Base-by-base conservation (phyloP, 2,888 invertebrate species). In the Lasioglossum marginatum region DNA sequence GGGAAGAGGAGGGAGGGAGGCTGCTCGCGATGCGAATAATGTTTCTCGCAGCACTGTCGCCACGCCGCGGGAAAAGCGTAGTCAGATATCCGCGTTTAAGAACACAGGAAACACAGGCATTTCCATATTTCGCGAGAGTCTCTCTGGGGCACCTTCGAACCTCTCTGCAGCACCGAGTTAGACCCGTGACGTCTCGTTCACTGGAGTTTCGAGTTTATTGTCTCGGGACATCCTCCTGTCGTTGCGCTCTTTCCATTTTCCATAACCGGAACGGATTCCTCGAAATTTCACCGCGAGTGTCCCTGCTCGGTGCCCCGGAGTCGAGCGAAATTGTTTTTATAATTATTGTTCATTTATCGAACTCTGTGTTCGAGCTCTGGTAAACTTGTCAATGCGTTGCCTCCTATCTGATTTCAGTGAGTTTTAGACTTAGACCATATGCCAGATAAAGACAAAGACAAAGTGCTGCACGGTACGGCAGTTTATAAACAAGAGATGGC, bases 171-270 rank as follows among this genome's bases (percentile, higher is more conserved):
- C 79, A 74, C 85, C 80, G 85, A 14, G 87, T 85, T 89, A 73
- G 87, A 82, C 34, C 83, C 74, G 40, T 71, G 60, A 83, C 43
- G 82, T 76, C 87, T 85, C 87, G 60, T 80, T 78, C 76, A 1
- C 37, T 19, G 60, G 87, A 63, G 83, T 82, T 77, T 78, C 72
- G 63, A 80, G 86, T 87, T 91, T 88, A 89, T 86, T 85, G 89
- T 91, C 88, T 14, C 68, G 80, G 52, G 80, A 85, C 57, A 60
- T 57, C 77, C 48, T 19, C 10, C 68, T 31, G 23, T 23, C 68
- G 68, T 37, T 79, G 68, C 75, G 77, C 37, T 57, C 77, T 84
- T 88, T 87, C 85, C 85, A 87, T 88, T 90, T 84, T 75, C 82
- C 81, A 37, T 74, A 82, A 85, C 79, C 73, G 60, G 40, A 72